Evolutionary conservation across 2,113 vertebrate genomes (phyloP), one percentile per base, ranked within the genome.

Genomic region (Peromyscus californicus): DNA sequence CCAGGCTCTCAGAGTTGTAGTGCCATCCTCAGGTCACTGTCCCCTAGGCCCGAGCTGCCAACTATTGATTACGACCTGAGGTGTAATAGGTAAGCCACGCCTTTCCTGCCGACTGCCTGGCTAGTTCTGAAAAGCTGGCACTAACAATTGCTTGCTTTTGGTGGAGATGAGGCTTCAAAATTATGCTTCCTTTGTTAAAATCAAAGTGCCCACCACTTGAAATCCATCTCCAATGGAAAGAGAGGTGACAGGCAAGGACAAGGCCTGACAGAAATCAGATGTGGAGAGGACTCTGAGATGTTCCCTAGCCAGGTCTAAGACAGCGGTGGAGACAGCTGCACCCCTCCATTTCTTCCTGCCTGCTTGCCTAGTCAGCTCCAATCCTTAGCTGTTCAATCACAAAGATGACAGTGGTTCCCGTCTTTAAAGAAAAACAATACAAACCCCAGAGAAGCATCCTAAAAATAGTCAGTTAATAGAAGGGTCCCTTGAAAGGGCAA

Each of bases 291-390:
- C 33, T 0, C 19, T 65, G 16, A 45, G 48, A 70, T 69, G 24
- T 8, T 24, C 33, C 61, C 5, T 22, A 5, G 0, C 76, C 19
- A 29, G 19, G 24, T n/a, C 45, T 36, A 11, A 54, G 61, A 33
- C 0, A 31, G n/a, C 0, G 26, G 57, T 0, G 4, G 6, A 33
- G 57, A 7, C 9, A 10, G 12, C 1, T 9, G 6, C 1, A 6
- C 3, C 3, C 24, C 3, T 76, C 19, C 15, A 45, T 5, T 4
- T 75, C 59, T 16, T 42, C 39, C 22, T 11, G 4, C 76, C 17
- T 72, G 9, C 13, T 17, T 84, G 48, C 26, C 31, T 74, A 31
- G 75, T 33, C 29, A 45, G 3, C 9, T 61, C 57, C 63, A 16
- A 11, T 19, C 10, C 3, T 78, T 29, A 4, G 42, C 51, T 65